These are phyloP conservation scores for Acyrthosiphon pisum DNA, from an alignment of 1,140 invertebrate genomes.

Conservation along the genomic window DNA sequence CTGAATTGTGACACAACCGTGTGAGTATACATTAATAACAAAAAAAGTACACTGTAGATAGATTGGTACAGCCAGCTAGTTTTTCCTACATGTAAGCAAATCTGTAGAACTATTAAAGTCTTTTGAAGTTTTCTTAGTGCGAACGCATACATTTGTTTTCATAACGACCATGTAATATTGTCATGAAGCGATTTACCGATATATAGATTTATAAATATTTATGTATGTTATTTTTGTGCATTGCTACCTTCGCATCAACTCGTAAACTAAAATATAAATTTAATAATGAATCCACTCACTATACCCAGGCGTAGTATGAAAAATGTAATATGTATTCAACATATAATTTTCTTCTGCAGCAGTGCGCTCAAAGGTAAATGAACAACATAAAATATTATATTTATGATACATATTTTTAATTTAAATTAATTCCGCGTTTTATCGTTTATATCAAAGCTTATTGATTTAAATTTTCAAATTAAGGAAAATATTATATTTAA, in stretches of 20 bases:
- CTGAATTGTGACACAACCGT: not conserved
- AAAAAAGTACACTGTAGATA: not conserved
- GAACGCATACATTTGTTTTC: not conserved
- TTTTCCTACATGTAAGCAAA: not conserved
- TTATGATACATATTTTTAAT: not conserved
- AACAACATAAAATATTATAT: not conserved
- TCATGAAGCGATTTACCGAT: not conserved
- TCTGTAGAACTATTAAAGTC: not conserved
- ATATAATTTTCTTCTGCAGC: not conserved
- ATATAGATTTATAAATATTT: not conserved
- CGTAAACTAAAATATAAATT: not conserved
- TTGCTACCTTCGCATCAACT: not conserved
- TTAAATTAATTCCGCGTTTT: not conserved
- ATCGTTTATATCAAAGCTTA: not conserved
- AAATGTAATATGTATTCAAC: not conserved
- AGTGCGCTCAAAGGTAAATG: not conserved
- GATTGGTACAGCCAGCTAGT: not conserved
- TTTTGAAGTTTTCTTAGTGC: not conserved
- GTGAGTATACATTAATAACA: not conserved
- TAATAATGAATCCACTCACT: not conserved
- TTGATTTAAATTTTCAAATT: constrained; percentile 5
- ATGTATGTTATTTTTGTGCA: not conserved
- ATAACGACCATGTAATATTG: not conserved
- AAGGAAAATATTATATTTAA: constrained; percentile 20
- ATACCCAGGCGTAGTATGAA: not conserved